Conservation (phyloP, 1,140 invertebrate species). For the Drosophila sturtevanti region DNA sequence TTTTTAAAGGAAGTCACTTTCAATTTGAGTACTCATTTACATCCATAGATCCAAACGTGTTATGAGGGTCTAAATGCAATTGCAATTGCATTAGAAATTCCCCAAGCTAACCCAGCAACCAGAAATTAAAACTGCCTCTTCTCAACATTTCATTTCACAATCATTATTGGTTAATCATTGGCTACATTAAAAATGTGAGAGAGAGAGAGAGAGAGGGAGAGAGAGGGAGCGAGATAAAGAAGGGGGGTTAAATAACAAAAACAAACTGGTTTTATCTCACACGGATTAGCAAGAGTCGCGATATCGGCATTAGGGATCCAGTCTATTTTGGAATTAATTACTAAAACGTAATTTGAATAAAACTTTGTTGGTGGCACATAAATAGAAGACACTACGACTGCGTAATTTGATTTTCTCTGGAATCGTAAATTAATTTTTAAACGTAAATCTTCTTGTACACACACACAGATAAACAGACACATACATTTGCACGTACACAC, state of each 20-base stretch:
- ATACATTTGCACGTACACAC: background rate
- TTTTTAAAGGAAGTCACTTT: background rate
- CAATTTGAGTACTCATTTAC: conserved; percentile 15
- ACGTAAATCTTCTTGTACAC: conserved; percentile 62
- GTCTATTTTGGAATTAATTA: conserved; percentile 74
- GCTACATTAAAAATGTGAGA: conserved; percentile 54
- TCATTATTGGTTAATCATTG: conserved; percentile 75
- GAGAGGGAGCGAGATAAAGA: background rate
- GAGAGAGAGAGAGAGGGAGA: background rate
- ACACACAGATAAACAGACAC: conserved; percentile 15
- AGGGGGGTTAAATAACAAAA: conserved; percentile 30
- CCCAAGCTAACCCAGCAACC: too few species aligned
- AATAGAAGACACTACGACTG: conserved; percentile 42
- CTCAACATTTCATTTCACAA: conserved; percentile 31
- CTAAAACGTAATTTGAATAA: conserved; percentile 71
- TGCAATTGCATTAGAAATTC: conserved; percentile 35
- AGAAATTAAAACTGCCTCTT: conserved; percentile 1
- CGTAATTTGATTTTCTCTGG: conserved; percentile 76
- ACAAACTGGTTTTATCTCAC: conserved; percentile 65
- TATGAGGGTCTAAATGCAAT: conserved; percentile 42
- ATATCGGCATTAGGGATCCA: background rate
- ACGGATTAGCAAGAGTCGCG: conserved; percentile 38
- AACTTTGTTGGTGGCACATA: conserved; percentile 65
- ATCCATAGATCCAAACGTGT: too few species aligned
- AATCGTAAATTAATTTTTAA: conserved; percentile 80